These are phyloP conservation scores for Ceratina calcarata DNA, from an alignment of 1,140 invertebrate genomes.

Conservation along the genomic window DNA sequence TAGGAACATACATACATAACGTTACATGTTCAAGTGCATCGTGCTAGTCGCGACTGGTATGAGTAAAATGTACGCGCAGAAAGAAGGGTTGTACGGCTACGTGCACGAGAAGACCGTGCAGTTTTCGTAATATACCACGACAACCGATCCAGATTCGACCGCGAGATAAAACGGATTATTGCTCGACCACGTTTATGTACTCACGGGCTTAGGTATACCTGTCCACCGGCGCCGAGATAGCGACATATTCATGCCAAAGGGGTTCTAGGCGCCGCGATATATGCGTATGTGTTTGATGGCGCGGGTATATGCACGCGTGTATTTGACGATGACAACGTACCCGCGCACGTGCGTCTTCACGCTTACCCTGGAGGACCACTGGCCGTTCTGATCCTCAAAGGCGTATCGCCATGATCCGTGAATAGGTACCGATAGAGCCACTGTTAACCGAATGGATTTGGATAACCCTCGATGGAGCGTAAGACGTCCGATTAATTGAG, in stretches of 20 bases:
- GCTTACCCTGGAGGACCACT: not conserved
- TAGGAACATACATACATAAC: constrained; percentile 47
- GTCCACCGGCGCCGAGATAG: constrained; percentile 57
- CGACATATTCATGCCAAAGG: constrained; percentile 61
- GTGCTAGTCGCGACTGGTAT: constrained; percentile 48
- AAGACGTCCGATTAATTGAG: constrained; percentile 24
- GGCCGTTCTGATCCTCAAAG: constrained; percentile 34
- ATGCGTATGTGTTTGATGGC: constrained; percentile 28
- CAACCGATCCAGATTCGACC: constrained; percentile 42
- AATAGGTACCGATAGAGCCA: not conserved
- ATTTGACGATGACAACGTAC: not conserved
- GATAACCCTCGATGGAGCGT: constrained; percentile 21
- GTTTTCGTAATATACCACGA: constrained; percentile 47
- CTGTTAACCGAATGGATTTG: constrained; percentile 24
- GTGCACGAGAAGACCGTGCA: constrained; percentile 41
- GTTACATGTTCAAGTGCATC: constrained; percentile 29
- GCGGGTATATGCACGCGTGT: constrained; percentile 2
- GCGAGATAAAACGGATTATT: constrained; percentile 66
- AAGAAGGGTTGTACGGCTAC: constrained; percentile 31
- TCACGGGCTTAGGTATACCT: constrained; percentile 48
- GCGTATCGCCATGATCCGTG: constrained; percentile 34
- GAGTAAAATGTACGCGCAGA: constrained; percentile 48
- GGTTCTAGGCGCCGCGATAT: constrained; percentile 41
- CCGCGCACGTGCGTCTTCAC: constrained; percentile 42
- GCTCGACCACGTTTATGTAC: constrained; percentile 57